Base-by-base conservation (phyloP, 2,888 invertebrate genomes). In the Piscicola geometra region DNA sequence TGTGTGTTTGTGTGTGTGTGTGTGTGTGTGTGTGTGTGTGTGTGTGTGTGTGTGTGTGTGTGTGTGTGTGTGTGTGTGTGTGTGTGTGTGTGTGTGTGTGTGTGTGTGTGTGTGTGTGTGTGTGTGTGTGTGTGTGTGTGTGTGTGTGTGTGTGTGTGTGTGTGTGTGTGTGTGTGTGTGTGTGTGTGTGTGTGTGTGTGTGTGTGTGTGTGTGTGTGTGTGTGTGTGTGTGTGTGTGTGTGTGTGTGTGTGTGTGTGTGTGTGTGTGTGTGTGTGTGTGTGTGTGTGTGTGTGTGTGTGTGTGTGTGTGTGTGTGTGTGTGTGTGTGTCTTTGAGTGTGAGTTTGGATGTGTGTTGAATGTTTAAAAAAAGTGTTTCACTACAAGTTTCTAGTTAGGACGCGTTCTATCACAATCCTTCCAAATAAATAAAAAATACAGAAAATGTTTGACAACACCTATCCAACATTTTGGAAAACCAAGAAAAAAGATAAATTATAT, bases 221-320 rank as follows among this genome's bases (percentile, higher is more conserved):
- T 68, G 68, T 32, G 68, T 74, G 56, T 32, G 60, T 30, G 52
- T 47, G 72, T 47, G 41, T 30, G 30, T 30, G 28, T 50, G 72
- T 68, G 68, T 68, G 32, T 68, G 68, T 68, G 32, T 68, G 68
- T 68, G 32, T 68, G 68, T 68, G 32, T 68, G 68, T 68, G 32
- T 68, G 68, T 68, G 52, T 72, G 52, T 76, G 75, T 75, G 73
- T 77, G 73, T 75, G 72, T 79, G 76, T 77, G 64, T 78, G 76
- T 77, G 75, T 79, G 21, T 69, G 47, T 72, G 32, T 56, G 50
- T 71, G 52, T 67, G n/a, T 35, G 36, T 69, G 30, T 77, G 76
- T 78, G 73, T 76, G 75, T 78, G 41, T 78, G 47, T 75, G 32
- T 75, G 73, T 78, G 74, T 64, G 0, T 76, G 12, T 74, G 33